Base-by-base conservation (phyloP, 1,140 invertebrate species). In the Dinoponera quadriceps region DNA sequence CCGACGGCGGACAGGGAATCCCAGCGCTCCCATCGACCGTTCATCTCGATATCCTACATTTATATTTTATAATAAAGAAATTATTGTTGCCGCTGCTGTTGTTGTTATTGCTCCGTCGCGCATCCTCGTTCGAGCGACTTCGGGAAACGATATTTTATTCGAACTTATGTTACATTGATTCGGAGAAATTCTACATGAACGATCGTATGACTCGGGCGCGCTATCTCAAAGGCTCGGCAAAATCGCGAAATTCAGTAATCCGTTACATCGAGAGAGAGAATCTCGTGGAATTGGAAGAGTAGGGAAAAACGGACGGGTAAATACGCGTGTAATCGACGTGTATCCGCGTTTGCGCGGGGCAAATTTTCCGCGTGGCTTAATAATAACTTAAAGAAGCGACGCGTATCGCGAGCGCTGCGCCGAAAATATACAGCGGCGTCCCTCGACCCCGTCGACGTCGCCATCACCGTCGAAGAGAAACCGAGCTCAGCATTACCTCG, bases 401-500 rank as follows among this genome's bases (percentile, higher is more conserved):
- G 20, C 16, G 27, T 51, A 51, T n/a, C 22, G 2, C 44, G 65
- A 29, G 33, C 33, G 62, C 27, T 33, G 57, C 25, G 62, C 74
- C 51, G 51, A 69, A 80, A 80, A 80, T 80, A 69, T 69, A 69
- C 51, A 54, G 14, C 25, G 33, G 22, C 73, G 38, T 63, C 44
- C 27, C 59, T 57, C 82, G 18, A 48, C 29, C 73, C 27, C 73
- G 38, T n/a, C 62, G 74, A 16, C 62, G 29, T 65, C 59, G 59
- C 22, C 71, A 25, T 60, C 72, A n/a, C 11, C 55, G 22, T 44
- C 80, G 33, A 83, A 68, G 85, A 84, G 86, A 88, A 88, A 88
- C 86, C 75, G 85, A 66, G 82, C 78, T 80, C 73, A 51, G 68
- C 55, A 57, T 82, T 82, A 66, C 68, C 85, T 84, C 85, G 84